phyloP scores from a whole-genome alignment of 2,797 vertebrate species.

The Bufotes viridis region DNA sequence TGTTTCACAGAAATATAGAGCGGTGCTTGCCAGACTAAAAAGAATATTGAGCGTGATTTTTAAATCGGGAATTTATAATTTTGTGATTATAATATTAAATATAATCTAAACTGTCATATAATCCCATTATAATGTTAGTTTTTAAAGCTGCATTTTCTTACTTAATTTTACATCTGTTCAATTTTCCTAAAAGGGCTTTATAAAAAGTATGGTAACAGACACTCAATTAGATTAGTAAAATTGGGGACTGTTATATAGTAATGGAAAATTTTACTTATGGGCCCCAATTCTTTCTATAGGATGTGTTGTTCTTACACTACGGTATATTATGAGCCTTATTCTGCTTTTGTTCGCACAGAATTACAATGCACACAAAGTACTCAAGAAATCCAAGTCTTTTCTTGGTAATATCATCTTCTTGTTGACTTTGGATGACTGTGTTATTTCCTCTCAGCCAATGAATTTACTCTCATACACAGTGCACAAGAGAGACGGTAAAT shows the following conservation, averaged over 20 bases:
- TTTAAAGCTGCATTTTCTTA: background rate
- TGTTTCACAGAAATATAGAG: no score
- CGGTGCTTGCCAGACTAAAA: no score
- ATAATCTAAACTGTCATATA: background rate
- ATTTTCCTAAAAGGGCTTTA: background rate
- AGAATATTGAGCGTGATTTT: background rate
- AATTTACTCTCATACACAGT: constrained; percentile 52
- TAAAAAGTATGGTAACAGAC: background rate
- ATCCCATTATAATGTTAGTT: background rate
- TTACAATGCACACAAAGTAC: constrained; percentile 16
- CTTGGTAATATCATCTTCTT: constrained; percentile 54
- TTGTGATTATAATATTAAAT: background rate
- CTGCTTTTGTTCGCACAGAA: constrained; percentile 16
- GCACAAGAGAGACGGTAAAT: constrained; percentile 49
- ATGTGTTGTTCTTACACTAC: background rate
- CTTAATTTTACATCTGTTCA: background rate
- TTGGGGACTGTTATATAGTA: constrained; percentile 2
- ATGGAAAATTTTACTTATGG: constrained; percentile 28
- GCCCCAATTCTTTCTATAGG: constrained; percentile 2
- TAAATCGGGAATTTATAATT: background rate
- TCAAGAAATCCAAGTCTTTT: constrained; percentile 26
- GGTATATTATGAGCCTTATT: constrained; percentile 17
- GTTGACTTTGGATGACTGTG: constrained; percentile 51
- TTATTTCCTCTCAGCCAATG: constrained; percentile 54
- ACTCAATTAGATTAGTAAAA: constrained; percentile 13